Evolutionary conservation across 2,797 vertebrate species (phyloP), one percentile per base, ranked within the genome.

Genomic region (Brachymystax lenok): DNA sequence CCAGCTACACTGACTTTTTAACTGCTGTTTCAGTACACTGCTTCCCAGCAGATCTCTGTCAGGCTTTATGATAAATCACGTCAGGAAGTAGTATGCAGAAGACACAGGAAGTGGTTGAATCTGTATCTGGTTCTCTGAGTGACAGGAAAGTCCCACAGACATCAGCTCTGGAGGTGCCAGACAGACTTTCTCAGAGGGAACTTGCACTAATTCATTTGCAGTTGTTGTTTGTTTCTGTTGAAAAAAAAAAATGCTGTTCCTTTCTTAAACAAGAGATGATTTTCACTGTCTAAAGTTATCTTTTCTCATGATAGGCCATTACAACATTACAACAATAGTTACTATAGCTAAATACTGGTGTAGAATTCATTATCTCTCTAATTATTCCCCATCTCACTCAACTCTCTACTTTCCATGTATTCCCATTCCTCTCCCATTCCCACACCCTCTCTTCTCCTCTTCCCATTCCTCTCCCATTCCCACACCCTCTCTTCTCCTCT

Each of bases 71-170:
- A 68, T 68, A 89, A 88, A 87, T 89, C 85, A 85, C 86, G 78
- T 81, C 78, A 77, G 51, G 63, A 73, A 70, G 73, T 74, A 76
- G 77, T 73, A 82, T 84, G 30, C 61, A 76, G 40, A 80, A n/a
- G 28, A 71, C 13, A 81, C 28, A 78, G 87, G 85, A 88, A 80
- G 85, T 84, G 88, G 86, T 84, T 83, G 7, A 72, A 14, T 33
- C 3, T 56, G 1, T n/a, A 16, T 46, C 40, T 13, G 40, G 10
- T 12, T 46, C 40, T 46, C 40, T 46, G 40, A 46, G 40, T 46
- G 40, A 46, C 35, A n/a, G 52, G 51, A 72, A 56, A 72, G 52
- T 59, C 17, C 71, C 74, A 81, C 80, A 82, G 69, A 35, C 63
- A 54, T 17, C 40, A 27, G 51, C 71, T 72, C 51, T 17, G 33